A percentile compares a stretch with the other conserved stretches of the same genome.
These are phyloP conservation scores for Drosophila histrio DNA, from an alignment of 2,888 invertebrate species.

Conservation along the genomic window DNA sequence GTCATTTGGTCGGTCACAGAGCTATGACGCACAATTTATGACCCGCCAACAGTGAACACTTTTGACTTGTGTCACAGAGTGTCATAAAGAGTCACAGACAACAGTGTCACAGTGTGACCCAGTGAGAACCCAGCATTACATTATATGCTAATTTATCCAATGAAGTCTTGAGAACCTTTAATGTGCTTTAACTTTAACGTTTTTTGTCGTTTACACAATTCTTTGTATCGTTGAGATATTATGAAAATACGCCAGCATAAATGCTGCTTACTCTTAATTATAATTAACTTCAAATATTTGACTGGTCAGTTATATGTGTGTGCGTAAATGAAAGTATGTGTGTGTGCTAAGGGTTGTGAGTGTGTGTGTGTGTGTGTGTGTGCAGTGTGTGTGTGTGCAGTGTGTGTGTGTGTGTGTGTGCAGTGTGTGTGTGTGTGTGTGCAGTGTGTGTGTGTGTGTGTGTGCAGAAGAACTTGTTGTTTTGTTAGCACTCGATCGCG, in stretches of 20 bases:
- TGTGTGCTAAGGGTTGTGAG: neutral
- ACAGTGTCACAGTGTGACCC: no score
- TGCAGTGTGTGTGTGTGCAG: neutral
- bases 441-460: constrained; percentile 11
- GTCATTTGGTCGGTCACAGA: no score
- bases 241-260: constrained; percentile 5
- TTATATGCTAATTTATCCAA: no score
- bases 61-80: no score
- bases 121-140: no score
- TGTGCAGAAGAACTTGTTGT: constrained; percentile 26
- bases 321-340: neutral
- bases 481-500: constrained; percentile 42
- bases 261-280: constrained; percentile 21
- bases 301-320: neutral
- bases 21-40: no score
- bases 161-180: neutral
- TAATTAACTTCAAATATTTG: constrained; percentile 27
- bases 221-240: neutral
- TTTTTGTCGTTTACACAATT: neutral
- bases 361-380: no score
- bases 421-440: neutral
- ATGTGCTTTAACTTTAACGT: neutral
- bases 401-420: neutral
- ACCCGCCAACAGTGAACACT: no score
- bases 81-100: no score